Evolutionary conservation across 2,113 vertebrate genomes (phyloP).

Genomic region (Diglossa brunneiventris): DNA sequence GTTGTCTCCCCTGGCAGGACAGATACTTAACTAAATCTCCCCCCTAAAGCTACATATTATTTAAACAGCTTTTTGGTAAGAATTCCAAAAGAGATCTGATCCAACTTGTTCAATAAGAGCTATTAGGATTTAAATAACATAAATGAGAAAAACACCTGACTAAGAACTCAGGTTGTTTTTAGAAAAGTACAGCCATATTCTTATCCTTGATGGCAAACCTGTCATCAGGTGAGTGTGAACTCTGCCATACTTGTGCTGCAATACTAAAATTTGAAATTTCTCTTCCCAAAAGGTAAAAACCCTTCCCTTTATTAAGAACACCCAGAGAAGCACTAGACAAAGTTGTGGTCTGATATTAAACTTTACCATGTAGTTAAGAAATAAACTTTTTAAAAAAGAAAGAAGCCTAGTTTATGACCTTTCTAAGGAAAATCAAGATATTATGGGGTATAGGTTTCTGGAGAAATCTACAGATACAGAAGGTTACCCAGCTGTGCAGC

Average conservation of each 20-base stretch:
- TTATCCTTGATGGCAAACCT: not conserved
- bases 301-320: not conserved
- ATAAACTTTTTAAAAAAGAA: not conserved
- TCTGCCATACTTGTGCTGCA: not conserved
- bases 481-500: conserved; percentile 15
- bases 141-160: not conserved
- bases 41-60: not conserved
- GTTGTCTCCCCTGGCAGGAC: not conserved
- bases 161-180: not conserved
- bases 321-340: not conserved
- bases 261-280: not conserved
- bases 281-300: not conserved
- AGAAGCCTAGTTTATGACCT: not conserved
- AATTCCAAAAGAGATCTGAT: conserved; percentile 17
- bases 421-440: not conserved
- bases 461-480: not conserved
- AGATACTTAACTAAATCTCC: not conserved
- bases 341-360: not conserved
- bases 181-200: not conserved
- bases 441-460: not conserved
- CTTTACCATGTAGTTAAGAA: not conserved
- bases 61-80: conserved; percentile 33
- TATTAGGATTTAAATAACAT: not conserved
- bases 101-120: conserved; percentile 33
- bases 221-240: not conserved